These are phyloP conservation scores for Temnothorax ravouxi DNA, from an alignment of 2,888 invertebrate genomes.

Conservation along the genomic window DNA sequence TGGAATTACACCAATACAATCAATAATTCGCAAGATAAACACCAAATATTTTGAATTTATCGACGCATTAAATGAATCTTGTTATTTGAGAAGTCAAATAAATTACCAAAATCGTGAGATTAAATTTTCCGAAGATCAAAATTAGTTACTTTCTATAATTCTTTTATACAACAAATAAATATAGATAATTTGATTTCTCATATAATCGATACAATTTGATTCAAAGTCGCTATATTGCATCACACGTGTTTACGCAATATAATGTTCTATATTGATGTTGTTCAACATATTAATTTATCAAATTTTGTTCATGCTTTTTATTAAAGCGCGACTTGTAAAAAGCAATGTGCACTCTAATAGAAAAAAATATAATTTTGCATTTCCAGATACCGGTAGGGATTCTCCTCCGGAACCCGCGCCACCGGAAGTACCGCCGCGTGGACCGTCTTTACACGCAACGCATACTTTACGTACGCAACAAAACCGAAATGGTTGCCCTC, in stretches of 20 bases:
- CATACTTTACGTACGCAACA: constrained; percentile 88
- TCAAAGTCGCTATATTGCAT: not conserved
- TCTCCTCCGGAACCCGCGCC: constrained; percentile 95
- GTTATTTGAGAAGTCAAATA: constrained; percentile 39
- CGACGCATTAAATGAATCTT: not conserved
- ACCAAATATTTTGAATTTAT: constrained; percentile 21
- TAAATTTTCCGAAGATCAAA: not conserved
- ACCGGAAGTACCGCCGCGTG: constrained; percentile 94
- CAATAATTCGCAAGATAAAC: constrained; percentile 61
- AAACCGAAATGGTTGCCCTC: constrained; percentile 81
- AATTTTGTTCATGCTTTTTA: not conserved
- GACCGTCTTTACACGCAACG: constrained; percentile 91
- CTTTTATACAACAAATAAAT: not conserved
- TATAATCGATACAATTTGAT: constrained; percentile 4
- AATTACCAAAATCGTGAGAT: constrained; percentile 12
- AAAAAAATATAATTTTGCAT: constrained; percentile 9
- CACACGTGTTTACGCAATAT: not conserved
- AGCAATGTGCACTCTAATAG: not conserved
- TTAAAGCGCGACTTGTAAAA: not conserved
- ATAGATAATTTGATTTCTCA: constrained; percentile 6
- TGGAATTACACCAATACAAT: constrained; percentile 63
- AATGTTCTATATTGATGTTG: constrained; percentile 13
- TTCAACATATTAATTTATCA: not conserved
- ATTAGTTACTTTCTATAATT: not conserved
- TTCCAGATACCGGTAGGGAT: constrained; percentile 89